Percentiles rank a stretch among this genome's conserved stretches.
phyloP scores from a whole-genome alignment of 2,888 invertebrate genomes.

The Abrostola tripartita region DNA sequence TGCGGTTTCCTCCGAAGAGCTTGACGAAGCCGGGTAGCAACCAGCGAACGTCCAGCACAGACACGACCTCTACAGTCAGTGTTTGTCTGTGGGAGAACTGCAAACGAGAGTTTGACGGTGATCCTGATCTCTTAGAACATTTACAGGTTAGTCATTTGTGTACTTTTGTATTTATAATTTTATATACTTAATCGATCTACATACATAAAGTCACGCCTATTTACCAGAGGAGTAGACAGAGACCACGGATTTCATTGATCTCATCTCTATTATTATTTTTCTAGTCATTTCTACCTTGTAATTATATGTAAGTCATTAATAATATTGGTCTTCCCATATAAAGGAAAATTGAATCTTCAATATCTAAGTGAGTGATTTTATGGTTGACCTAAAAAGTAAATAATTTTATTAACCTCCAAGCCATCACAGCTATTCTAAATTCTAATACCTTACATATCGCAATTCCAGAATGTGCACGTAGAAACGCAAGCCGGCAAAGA shows the following conservation, averaged over 20 bases:
- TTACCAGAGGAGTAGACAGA: too few relatives aligned
- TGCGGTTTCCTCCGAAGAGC: conserved; percentile 92
- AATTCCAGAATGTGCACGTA: conserved; percentile 92
- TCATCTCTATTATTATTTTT: too few relatives aligned
- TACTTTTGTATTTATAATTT: conserved; percentile 4
- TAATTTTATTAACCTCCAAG: not conserved
- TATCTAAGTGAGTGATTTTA: too few relatives aligned
- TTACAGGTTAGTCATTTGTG: conserved; percentile 90
- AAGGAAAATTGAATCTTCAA: too few relatives aligned
- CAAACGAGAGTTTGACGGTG: conserved; percentile 92
- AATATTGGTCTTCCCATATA: too few relatives aligned
- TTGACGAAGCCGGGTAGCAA: conserved; percentile 74
- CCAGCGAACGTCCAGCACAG: conserved; percentile 77
- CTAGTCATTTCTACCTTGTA: too few relatives aligned
- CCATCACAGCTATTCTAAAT: not conserved
- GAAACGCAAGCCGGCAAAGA: conserved; percentile 94
- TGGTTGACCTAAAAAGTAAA: too few relatives aligned
- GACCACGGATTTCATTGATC: too few relatives aligned
- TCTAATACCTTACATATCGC: not conserved
- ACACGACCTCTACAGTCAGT: conserved; percentile 84
- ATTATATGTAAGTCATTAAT: too few relatives aligned
- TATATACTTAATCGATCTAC: not conserved
- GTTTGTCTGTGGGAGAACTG: conserved; percentile 95
- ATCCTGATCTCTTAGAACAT: conserved; percentile 95
- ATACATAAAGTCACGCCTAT: too few relatives aligned